Evolutionary conservation across 1,140 invertebrate genomes (phyloP).

Genomic region (Chelonus insularis): DNA sequence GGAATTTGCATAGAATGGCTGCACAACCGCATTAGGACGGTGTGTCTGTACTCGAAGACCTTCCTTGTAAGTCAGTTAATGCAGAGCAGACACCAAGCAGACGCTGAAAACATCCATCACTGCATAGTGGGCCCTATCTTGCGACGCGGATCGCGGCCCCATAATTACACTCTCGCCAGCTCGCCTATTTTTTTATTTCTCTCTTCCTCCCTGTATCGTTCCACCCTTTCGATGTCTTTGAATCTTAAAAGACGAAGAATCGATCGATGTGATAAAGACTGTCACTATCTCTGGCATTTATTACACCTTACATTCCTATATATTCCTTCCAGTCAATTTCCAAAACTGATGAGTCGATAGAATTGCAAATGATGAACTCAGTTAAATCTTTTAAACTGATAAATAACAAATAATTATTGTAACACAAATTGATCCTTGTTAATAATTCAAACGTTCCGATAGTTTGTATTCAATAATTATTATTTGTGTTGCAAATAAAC

Average conservation of each 20-base stretch:
- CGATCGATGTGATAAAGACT: conserved; percentile 12
- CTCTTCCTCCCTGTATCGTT: conserved; percentile 16
- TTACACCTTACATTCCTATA: too few species aligned
- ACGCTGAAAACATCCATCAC: conserved; percentile 62
- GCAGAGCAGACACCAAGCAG: conserved; percentile 56
- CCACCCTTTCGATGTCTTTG: conserved; percentile 13
- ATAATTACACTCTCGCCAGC: conserved; percentile 56
- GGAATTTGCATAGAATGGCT: conserved; percentile 59
- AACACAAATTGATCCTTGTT: too few species aligned
- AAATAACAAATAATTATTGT: too few species aligned
- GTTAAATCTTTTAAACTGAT: too few species aligned
- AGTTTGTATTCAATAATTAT: too few species aligned
- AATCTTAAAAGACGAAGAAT: neutral
- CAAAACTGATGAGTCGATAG: too few species aligned
- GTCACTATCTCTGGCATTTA: conserved; percentile 6
- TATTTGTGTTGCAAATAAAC: too few species aligned
- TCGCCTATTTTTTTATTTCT: conserved; percentile 14
- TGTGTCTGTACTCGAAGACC: conserved; percentile 34
- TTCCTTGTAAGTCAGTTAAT: conserved; percentile 54
- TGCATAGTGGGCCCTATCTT: conserved; percentile 46
- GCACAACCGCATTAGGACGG: conserved; percentile 43
- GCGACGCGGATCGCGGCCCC: conserved; percentile 56
- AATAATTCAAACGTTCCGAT: too few species aligned
- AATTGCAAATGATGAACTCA: too few species aligned
- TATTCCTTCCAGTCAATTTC: too few species aligned